Evolutionary conservation across 2,888 invertebrate genomes (phyloP), one percentile per base, ranked within the genome.

Genomic region (Cerceris rybyensis): DNA sequence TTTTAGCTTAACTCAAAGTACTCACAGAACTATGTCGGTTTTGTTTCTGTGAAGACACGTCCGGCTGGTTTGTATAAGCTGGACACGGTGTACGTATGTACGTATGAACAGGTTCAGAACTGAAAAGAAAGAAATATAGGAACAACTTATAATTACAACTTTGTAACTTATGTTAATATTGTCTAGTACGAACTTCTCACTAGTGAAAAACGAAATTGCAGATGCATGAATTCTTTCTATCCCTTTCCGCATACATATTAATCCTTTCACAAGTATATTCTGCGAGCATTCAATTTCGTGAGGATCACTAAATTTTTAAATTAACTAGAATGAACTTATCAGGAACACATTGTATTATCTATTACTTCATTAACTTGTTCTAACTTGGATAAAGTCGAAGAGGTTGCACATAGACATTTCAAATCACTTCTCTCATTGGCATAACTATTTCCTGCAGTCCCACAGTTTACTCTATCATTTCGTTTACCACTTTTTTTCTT

Each of bases 301-400:
- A 13, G 7, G 11, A 0, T 6, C 6, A 8, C 75, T 75, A 46
- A 43, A n/a, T 17, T n/a, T 50, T 6, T 41, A 49, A 58, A 43
- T n/a, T 28, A 28, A 4, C 1, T 17, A 17, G 58, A 46, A 1
- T 61, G 72, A 60, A 13, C 46, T 57, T 7, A 2, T 41, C 13
- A 46, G 6, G 9, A 0, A 50, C n/a, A 41, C 7, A n/a, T 7
- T 39, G 0, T n/a, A 14, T 16, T 49, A 42, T n/a, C 49, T 68
- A 41, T 13, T 2, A 28, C 28, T 28, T 28, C 28, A 28, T 52
- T n/a, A 28, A 67, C 58, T 43, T 0, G 39, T 72, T 54, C 75
- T 70, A 73, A 82, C 72, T 59, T 78, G 49, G 39, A 9, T 42
- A 65, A 55, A 55, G 42, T 41, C 16, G 52, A 6, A 0, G 58